Evolutionary conservation across 2,797 vertebrate species (phyloP), one percentile per base, ranked within the genome.

Genomic region (Enteromius treurensis): DNA sequence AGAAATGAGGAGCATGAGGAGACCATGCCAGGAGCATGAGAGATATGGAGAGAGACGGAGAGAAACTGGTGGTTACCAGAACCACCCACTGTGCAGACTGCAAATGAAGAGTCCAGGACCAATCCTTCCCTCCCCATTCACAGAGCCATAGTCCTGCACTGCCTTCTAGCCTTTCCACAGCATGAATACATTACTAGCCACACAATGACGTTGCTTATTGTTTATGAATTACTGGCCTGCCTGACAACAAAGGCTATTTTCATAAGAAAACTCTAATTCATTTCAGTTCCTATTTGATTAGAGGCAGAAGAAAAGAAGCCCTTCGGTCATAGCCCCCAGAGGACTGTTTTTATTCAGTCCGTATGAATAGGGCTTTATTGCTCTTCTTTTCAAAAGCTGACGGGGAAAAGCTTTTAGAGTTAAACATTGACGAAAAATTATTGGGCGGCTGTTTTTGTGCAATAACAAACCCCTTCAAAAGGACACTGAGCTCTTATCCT

Each of bases 251-350:
- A 96, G 95, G 95, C 95, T 96, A 96, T 96, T 96, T 96, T 96
- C 96, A 96, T 96, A 96, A 96, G 96, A 96, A 96, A 96, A 96
- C 95, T 95, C 86, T 89, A 96, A 96, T 96, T 96, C 95, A 96
- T 96, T 96, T 96, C 95, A 95, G 95, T 95, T 96, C 95, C 95
- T 95, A 96, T 96, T 96, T 96, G 96, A 96, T 96, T 96, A 96
- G 95, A 94, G 95, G 95, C 95, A 95, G 93, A 96, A 96, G 95
- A 96, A 96, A 96, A 93, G 94, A 93, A 94, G 94, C 92, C 92
- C 94, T 92, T 93, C 91, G 94, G 94, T 94, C 92, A 95, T 95
- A 95, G 88, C 95, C 95, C 87, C 95, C 95, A 94, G 92, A 96
- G 96, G 96, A 95, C 95, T 96, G 88, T 88, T 90, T 90, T 96